Percentiles rank a stretch among this genome's conserved stretches.
These are phyloP conservation scores for Liasis olivaceus DNA, from an alignment of 2,797 vertebrate species.

Conservation along the genomic window DNA sequence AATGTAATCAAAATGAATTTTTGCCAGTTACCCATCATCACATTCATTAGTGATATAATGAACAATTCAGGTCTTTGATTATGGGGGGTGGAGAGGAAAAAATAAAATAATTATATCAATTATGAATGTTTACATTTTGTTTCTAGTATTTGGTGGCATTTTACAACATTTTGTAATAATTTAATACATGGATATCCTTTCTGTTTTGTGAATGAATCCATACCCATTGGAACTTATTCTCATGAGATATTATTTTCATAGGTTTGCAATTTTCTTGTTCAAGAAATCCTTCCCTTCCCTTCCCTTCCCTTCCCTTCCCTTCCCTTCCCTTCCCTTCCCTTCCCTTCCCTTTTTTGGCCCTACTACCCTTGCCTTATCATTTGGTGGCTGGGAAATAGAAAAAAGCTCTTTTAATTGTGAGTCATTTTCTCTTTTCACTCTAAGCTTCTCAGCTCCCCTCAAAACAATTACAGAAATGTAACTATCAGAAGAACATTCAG, in stretches of 20 bases:
- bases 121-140: not conserved
- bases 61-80: not conserved
- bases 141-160: not conserved
- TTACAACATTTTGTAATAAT: constrained; percentile 1
- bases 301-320: not conserved
- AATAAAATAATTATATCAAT: not conserved
- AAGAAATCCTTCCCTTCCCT: not conserved
- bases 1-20: not conserved
- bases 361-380: not conserved
- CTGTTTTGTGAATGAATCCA: not conserved
- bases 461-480: constrained; percentile 63
- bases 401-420: constrained; percentile 50
- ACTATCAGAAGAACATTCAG: constrained; percentile 56
- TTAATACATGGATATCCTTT: not conserved
- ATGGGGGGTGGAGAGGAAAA: not conserved
- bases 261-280: not conserved
- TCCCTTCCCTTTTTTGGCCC: not conserved
- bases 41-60: not conserved
- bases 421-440: constrained; percentile 45
- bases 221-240: too few relatives aligned
- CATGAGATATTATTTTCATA: not conserved
- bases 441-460: constrained; percentile 55
- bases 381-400: not conserved
- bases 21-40: not conserved
- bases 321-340: too few relatives aligned